phyloP scores from a whole-genome alignment of 1,140 invertebrate species.

The Pararge aegeria region DNA sequence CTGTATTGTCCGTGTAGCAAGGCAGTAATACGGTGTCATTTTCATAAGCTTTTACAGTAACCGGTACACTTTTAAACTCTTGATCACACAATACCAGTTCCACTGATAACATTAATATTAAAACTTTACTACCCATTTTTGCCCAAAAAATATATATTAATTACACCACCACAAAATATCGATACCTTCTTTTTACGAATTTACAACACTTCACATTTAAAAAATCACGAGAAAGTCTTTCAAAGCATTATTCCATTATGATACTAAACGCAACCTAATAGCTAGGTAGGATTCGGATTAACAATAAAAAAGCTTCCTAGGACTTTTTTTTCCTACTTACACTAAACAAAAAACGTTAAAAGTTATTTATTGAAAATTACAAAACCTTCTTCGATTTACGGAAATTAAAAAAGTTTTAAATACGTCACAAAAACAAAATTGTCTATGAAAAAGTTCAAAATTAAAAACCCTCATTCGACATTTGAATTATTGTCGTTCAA shows the following conservation, averaged over 20 bases:
- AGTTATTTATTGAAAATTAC: background rate
- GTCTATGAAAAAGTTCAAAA: background rate
- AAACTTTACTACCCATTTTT: constrained; percentile 13
- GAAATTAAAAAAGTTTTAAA: background rate
- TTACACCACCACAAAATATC: background rate
- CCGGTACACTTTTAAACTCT: constrained; percentile 81
- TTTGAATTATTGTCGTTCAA: background rate
- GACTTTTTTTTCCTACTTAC: too few species aligned
- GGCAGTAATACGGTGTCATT: constrained; percentile 88
- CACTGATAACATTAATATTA: constrained; percentile 21
- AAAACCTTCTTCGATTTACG: background rate
- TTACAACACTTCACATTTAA: background rate
- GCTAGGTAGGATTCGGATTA: too few species aligned
- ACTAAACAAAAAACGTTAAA: too few species aligned
- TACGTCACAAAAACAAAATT: background rate
- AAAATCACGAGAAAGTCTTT: background rate
- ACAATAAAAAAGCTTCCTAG: too few species aligned
- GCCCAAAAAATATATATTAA: background rate
- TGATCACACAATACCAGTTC: constrained; percentile 39
- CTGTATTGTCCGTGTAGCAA: constrained; percentile 79
- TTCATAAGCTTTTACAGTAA: constrained; percentile 86
- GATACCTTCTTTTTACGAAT: too few species aligned
- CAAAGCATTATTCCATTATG: too few species aligned
- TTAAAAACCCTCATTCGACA: background rate
- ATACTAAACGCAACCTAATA: too few species aligned